A percentile compares a stretch with the other conserved stretches of the same genome.
phyloP scores from a whole-genome alignment of 2,113 vertebrate genomes.

The Gavia stellata region DNA sequence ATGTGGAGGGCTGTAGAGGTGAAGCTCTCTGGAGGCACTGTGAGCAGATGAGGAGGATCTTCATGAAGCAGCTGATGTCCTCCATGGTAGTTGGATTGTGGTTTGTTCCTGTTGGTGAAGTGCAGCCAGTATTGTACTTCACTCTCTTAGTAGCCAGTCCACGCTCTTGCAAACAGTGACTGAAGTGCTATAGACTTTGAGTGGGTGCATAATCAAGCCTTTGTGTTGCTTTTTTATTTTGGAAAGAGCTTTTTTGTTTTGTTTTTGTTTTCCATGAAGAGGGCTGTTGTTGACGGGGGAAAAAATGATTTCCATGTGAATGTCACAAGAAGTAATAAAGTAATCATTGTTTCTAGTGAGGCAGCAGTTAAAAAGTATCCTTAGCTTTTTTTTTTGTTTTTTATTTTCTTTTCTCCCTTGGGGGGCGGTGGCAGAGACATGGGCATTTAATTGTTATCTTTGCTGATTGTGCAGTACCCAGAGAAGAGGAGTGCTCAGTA shows the following conservation, averaged over 20 bases:
- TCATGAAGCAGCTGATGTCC: not conserved
- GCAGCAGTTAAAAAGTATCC: not conserved
- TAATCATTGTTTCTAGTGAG: not conserved
- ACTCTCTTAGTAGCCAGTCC: not conserved
- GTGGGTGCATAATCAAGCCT: not conserved
- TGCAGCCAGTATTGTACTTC: not conserved
- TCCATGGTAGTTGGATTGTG: fast-evolving
- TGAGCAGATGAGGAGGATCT: not conserved
- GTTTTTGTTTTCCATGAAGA: not conserved
- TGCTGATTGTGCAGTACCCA: not conserved
- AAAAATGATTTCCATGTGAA: not conserved
- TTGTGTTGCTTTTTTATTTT: not conserved
- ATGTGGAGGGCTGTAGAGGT: not conserved
- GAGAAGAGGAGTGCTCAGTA: not conserved
- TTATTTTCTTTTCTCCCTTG: not conserved
- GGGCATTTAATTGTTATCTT: not conserved
- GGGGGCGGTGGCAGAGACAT: not conserved
- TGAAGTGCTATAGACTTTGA: fast-evolving
- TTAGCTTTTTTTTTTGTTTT: not conserved
- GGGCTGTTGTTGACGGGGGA: not conserved
- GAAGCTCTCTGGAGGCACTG: not conserved
- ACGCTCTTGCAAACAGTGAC: not conserved
- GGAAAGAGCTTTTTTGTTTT: not conserved
- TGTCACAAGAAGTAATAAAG: not conserved
- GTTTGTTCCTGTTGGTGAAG: fast-evolving